phyloP scores from a whole-genome alignment of 2,113 vertebrate genomes.

The Gallinago undulata region DNA sequence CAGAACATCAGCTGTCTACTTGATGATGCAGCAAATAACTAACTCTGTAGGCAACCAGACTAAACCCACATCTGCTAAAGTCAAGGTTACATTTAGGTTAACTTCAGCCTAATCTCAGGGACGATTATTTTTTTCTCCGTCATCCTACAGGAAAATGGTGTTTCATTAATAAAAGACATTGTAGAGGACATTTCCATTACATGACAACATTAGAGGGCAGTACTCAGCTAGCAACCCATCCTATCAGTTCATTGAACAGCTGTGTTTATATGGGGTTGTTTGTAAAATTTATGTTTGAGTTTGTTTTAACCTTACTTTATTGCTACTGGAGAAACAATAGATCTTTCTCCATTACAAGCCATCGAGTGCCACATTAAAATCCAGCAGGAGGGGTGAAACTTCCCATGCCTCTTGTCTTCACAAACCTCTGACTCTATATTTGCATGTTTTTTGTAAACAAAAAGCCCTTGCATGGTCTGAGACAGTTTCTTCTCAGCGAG shows the following conservation, averaged over 20 bases:
- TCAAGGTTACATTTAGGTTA: background rate
- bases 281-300: constrained; percentile 51
- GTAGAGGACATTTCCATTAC: background rate
- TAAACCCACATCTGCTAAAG: background rate
- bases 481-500: accelerated
- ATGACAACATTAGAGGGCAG: constrained; percentile 51
- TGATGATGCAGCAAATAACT: background rate
- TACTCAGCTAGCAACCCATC: background rate
- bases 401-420: background rate
- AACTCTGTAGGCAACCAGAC: background rate
- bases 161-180: background rate
- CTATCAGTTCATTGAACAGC: constrained; percentile 18
- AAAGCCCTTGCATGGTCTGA: accelerated
- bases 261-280: constrained; percentile 56
- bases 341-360: constrained; percentile 40
- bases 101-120: background rate
- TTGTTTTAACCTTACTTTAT: constrained; percentile 62
- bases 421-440: background rate
- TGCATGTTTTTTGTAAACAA: background rate
- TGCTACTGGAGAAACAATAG: constrained; percentile 41
- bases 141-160: background rate
- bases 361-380: background rate
- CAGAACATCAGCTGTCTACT: background rate
- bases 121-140: accelerated
- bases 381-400: constrained; percentile 1